Percentiles rank a stretch among this genome's conserved stretches.
phyloP scores from a whole-genome alignment of 2,888 invertebrate genomes.

The Meiosimyza platycephala region DNA sequence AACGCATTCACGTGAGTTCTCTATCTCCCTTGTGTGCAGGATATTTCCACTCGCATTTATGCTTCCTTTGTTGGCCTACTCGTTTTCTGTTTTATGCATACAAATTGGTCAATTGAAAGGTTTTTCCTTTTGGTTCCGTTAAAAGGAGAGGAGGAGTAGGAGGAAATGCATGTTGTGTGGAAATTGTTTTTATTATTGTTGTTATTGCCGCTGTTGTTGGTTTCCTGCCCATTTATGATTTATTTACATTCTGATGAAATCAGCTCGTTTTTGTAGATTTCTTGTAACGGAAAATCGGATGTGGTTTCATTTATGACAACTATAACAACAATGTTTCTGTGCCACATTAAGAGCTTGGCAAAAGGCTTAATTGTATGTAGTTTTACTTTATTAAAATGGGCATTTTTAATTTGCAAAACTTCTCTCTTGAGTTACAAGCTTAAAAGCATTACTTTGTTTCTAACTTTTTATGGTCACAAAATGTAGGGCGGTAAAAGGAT shows the following conservation, averaged over 20 bases:
- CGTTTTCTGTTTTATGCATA: conserved; percentile 27
- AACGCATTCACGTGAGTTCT: background rate
- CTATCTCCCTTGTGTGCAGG: background rate
- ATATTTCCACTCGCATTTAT: conserved; percentile 6
- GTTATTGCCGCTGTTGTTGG: background rate
- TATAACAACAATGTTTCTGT: too few species aligned
- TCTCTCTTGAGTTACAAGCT: too few species aligned
- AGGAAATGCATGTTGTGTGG: conserved; percentile 1
- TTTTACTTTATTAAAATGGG: too few species aligned
- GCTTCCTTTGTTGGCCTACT: background rate
- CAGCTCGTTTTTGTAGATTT: conserved; percentile 7
- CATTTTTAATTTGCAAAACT: too few species aligned
- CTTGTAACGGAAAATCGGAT: background rate
- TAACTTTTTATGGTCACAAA: too few species aligned
- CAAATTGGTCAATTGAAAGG: conserved; percentile 42
- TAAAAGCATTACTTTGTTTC: too few species aligned
- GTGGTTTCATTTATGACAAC: background rate
- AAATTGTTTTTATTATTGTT: background rate
- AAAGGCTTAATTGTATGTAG: too few species aligned
- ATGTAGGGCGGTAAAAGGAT: too few species aligned
- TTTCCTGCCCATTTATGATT: conserved; percentile 1
- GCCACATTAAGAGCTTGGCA: too few species aligned
- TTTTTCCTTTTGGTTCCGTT: conserved; percentile 11
- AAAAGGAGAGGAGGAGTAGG: background rate
- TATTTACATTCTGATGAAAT: conserved; percentile 16